Percentiles rank a stretch among this genome's conserved stretches.
Evolutionary conservation across 92 coral and sea anemone species (phyloP).

Genomic region (Umimayanthus kanabou): DNA sequence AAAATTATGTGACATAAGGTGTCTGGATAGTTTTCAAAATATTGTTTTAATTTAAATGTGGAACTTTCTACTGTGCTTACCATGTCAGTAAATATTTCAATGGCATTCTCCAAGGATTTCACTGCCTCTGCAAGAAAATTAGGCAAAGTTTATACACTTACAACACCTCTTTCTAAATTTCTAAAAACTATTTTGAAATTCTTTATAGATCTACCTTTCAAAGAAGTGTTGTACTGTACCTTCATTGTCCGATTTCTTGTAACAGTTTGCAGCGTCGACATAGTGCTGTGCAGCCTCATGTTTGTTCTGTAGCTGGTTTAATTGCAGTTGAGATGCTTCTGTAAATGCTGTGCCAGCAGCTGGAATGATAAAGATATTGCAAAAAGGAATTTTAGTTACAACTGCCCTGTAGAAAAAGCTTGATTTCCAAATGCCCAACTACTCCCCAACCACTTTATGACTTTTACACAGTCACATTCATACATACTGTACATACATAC

Average conservation of each 20-base stretch:
- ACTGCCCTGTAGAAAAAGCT: no score
- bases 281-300: slow-evolving; percentile 97
- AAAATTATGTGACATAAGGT: no score
- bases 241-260: slow-evolving; percentile 94
- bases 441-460: no score
- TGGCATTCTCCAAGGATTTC: slow-evolving; percentile 84
- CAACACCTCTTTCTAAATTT: neutral
- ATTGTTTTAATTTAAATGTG: neutral
- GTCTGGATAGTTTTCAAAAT: neutral
- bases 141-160: neutral
- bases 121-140: slow-evolving; percentile 79
- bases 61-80: slow-evolving; percentile 41
- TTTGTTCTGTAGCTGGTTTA: slow-evolving; percentile 80
- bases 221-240: slow-evolving; percentile 53
- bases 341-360: slow-evolving; percentile 97
- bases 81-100: slow-evolving; percentile 96
- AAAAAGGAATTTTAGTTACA: neutral
- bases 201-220: neutral
- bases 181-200: neutral
- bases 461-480: no score
- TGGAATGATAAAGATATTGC: slow-evolving; percentile 11
- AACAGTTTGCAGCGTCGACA: slow-evolving; percentile 95
- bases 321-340: slow-evolving; percentile 87
- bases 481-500: no score
- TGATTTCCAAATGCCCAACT: no score